Evolutionary conservation across 2,888 invertebrate species (phyloP), one percentile per base, ranked within the genome.

Genomic region (Marasmarcha lunaedactyla): DNA sequence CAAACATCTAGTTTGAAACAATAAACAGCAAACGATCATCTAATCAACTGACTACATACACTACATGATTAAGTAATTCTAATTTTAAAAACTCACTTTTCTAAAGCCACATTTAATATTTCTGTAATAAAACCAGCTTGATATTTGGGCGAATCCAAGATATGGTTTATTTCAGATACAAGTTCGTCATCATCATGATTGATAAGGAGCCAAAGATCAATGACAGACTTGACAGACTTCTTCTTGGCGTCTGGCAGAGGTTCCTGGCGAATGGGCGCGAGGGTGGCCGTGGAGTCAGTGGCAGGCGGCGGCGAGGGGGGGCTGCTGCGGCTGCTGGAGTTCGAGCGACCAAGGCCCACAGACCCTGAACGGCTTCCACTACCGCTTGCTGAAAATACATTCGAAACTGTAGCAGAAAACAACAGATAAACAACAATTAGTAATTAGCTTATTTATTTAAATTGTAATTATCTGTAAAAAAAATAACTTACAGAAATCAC

Each of bases 31-130:
- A n/a, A n/a, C n/a, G n/a, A n/a, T n/a, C n/a, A n/a, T n/a, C n/a
- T n/a, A n/a, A n/a, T n/a, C n/a, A n/a, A n/a, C n/a, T n/a, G n/a
- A n/a, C n/a, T n/a, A n/a, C n/a, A n/a, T n/a, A n/a, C n/a, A n/a
- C n/a, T n/a, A n/a, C n/a, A n/a, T n/a, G n/a, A n/a, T n/a, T n/a
- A n/a, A n/a, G n/a, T n/a, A n/a, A n/a, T n/a, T n/a, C n/a, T n/a
- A n/a, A n/a, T n/a, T n/a, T n/a, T n/a, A n/a, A n/a, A n/a, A 7
- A 20, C 20, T 63, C 51, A 81, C 81, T 71, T 78, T 47, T 79
- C 79, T 15, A 77, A 49, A 3, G 65, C 65, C 38, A 76, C 48
- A 49, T 70, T 73, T 25, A 77, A 51, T 42, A 78, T 73, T 58
- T 77, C 77, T 20, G 55, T 63, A 34, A 78, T 55, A 30, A 76